These are phyloP conservation scores for Ommatoiulus sabulosus DNA, from an alignment of 2,888 invertebrate species.

Conservation along the genomic window DNA sequence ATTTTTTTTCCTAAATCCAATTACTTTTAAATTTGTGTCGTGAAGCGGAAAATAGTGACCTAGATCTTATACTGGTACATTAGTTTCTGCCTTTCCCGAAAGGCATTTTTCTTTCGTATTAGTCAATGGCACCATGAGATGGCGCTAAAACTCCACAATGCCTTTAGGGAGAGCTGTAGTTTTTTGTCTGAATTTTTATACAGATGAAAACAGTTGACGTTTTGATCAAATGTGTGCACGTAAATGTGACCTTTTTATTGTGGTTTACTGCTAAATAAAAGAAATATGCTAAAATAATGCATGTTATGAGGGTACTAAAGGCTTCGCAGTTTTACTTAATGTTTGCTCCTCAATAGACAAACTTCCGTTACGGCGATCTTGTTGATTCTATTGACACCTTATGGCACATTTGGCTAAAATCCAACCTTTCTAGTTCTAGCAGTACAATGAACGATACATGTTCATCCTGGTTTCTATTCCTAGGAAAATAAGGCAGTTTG, in stretches of 20 bases:
- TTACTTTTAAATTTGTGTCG: conserved; percentile 37
- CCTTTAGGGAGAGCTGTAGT: background rate
- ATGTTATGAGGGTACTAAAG: too few species aligned
- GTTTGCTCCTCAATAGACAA: too few species aligned
- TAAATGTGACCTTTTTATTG: too few species aligned
- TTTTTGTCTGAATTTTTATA: background rate
- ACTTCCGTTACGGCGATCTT: too few species aligned
- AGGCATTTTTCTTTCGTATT: background rate
- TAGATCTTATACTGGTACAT: background rate
- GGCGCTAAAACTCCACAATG: background rate
- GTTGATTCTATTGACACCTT: too few species aligned
- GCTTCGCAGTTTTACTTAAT: too few species aligned
- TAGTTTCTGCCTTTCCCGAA: background rate
- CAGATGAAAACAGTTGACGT: background rate
- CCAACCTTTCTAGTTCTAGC: too few species aligned
- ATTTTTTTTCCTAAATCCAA: background rate
- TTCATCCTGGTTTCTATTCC: background rate
- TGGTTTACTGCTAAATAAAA: too few species aligned
- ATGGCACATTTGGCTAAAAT: too few species aligned
- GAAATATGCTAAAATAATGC: too few species aligned
- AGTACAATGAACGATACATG: too few species aligned
- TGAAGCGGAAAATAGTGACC: conserved; percentile 43
- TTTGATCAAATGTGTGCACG: too few species aligned
- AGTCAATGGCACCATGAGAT: background rate
- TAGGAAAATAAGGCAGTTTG: background rate